Percentiles rank a stretch among this genome's conserved stretches.
phyloP scores from a whole-genome alignment of 1,140 invertebrate genomes.

The Sarcophaga bullata region DNA sequence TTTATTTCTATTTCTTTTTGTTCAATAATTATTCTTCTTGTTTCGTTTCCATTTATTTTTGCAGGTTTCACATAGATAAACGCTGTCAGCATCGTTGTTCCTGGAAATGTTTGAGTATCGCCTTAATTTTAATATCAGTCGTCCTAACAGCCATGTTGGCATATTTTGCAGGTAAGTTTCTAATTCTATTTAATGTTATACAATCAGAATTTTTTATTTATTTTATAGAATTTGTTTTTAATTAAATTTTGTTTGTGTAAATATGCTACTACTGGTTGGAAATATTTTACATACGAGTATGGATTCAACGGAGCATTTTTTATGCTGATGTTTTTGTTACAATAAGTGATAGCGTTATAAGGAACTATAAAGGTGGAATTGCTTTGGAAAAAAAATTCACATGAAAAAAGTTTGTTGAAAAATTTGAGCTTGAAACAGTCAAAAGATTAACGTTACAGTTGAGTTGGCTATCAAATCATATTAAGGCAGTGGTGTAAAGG shows the following conservation, averaged over 20 bases:
- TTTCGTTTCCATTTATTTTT: conserved; percentile 28
- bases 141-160: conserved; percentile 89
- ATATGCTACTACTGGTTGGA: conserved; percentile 34
- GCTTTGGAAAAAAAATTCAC: too few species aligned
- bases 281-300: too few species aligned
- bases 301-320: too few species aligned
- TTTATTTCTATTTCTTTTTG: too few species aligned
- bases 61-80: conserved; percentile 89
- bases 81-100: conserved; percentile 90
- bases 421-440: too few species aligned
- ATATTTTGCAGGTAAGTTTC: conserved; percentile 90
- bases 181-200: not conserved
- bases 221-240: not conserved
- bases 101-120: conserved; percentile 94
- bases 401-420: too few species aligned
- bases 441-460: too few species aligned
- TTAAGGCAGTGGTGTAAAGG: too few species aligned
- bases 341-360: too few species aligned
- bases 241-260: conserved; percentile 35
- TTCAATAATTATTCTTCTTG: not conserved
- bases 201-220: not conserved
- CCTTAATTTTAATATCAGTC: conserved; percentile 87
- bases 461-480: too few species aligned
- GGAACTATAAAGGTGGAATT: too few species aligned
- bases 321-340: too few species aligned